Percentiles rank a stretch among this genome's conserved stretches.
These are phyloP conservation scores for Neocrepidodera transversa DNA, from an alignment of 2,888 invertebrate genomes.

Conservation along the genomic window DNA sequence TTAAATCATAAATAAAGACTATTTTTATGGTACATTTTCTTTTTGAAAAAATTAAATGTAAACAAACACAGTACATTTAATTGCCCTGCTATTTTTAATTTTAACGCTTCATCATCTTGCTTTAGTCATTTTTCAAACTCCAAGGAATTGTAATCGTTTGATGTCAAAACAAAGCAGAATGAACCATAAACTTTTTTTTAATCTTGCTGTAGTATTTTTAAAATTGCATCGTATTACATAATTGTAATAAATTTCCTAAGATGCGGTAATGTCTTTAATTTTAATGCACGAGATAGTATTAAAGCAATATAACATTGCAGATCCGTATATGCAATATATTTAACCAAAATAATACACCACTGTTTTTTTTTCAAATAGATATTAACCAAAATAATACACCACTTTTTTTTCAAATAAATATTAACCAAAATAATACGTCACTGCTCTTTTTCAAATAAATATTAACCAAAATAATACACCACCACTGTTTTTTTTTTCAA, in stretches of 20 bases:
- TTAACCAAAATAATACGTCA: too few relatives aligned
- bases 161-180: slow-evolving; percentile 35
- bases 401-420: too few relatives aligned
- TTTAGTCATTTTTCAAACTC: slow-evolving; percentile 40
- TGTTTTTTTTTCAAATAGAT: too few relatives aligned
- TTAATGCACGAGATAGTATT: too few relatives aligned
- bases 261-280: neutral
- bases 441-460: too few relatives aligned
- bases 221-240: neutral
- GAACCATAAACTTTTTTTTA: neutral
- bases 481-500: too few relatives aligned
- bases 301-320: too few relatives aligned
- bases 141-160: slow-evolving; percentile 36
- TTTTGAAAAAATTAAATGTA: slow-evolving; percentile 44
- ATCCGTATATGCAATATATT: too few relatives aligned
- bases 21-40: slow-evolving; percentile 39
- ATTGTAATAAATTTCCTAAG: neutral
- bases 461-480: too few relatives aligned
- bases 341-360: too few relatives aligned
- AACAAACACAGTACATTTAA: slow-evolving; percentile 47
- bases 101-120: slow-evolving; percentile 36
- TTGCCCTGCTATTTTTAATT: slow-evolving; percentile 48
- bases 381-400: too few relatives aligned
- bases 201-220: neutral
- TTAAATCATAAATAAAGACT: slow-evolving; percentile 22